A percentile compares a stretch with the other conserved stretches of the same genome.
Conservation (phyloP, 2,113 vertebrate species). For the Pagrus major region DNA sequence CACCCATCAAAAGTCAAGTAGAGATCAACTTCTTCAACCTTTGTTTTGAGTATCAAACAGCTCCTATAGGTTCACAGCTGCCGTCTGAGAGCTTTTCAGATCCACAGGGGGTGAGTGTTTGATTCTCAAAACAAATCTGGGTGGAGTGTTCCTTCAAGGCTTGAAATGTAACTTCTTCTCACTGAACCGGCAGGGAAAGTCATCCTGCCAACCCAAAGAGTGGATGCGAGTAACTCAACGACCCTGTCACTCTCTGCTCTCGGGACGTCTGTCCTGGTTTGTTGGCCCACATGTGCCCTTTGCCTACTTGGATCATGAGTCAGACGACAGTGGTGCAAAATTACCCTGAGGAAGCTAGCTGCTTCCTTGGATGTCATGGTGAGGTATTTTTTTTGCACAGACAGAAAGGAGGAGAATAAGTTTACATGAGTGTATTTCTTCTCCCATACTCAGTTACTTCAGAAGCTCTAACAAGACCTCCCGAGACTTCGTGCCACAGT, state of each 20-base stretch:
- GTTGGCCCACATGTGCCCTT: slow-evolving; percentile 32
- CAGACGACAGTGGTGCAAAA: slow-evolving; percentile 3
- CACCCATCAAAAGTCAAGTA: slow-evolving; percentile 1
- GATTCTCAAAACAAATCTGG: slow-evolving; percentile 23
- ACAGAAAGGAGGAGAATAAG: slow-evolving; percentile 4
- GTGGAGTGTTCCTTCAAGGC: slow-evolving; percentile 6
- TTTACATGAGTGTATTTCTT: slow-evolving; percentile 24
- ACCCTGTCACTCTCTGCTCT: slow-evolving; percentile 31
- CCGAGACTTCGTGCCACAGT: slow-evolving; percentile 3
- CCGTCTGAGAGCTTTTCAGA: background rate
- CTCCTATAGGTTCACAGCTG: background rate
- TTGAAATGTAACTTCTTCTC: slow-evolving; percentile 14
- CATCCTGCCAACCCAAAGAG: slow-evolving; percentile 16
- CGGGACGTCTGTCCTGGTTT: slow-evolving; percentile 29
- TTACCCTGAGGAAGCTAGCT: slow-evolving; percentile 28
- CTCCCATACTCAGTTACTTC: background rate
- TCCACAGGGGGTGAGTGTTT: slow-evolving; percentile 4
- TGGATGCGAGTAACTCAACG: slow-evolving; percentile 18
- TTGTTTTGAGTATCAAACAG: background rate
- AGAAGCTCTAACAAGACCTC: slow-evolving; percentile 42
- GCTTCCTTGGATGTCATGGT: slow-evolving; percentile 34
- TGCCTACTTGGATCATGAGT: slow-evolving; percentile 30
- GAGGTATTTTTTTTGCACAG: no score
- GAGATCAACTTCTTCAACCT: background rate
- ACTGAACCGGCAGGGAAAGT: background rate